Evolutionary conservation across 2,888 invertebrate species (phyloP), one percentile per base, ranked within the genome.

Genomic region (Stenchaetothrips biformis): DNA sequence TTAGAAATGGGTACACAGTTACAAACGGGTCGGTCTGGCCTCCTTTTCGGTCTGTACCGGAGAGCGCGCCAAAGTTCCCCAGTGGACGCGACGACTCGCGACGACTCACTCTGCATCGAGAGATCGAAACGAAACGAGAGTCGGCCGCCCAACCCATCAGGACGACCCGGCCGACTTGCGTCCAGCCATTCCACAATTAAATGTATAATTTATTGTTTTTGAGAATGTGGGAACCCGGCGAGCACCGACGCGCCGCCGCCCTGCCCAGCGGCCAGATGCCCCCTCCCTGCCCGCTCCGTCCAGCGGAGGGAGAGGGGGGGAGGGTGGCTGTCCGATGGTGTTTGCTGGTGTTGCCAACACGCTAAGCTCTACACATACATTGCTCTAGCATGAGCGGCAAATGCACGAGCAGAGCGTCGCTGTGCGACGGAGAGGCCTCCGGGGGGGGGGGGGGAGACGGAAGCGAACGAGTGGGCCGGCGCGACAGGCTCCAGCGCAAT

Each of bases 151-250:
- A 13, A 18, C 59, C 59, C 59, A 59, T 59, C 59, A 59, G 59
- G 18, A 16, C 59, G 37, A 37, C 2, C 4, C 37, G 37, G 37
- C 37, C 37, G 37, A 37, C 37, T 37, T 37, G 37, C 37, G 59
- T 16, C 59, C 59, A 18, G 67, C 67, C 67, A 25, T 74, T 74
- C 67, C 67, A 74, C 67, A 74, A 74, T 74, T 74, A 74, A 74
- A 74, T 74, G 67, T 74, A 74, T 74, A 74, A 74, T 74, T 74
- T 74, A 74, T 74, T 74, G 67, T 74, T 74, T 74, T 74, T 21
- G 67, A 74, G 67, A 74, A 74, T 74, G 67, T 74, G 67, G 67
- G 67, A 74, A 74, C 67, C 21, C 67, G 67, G 21, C 67, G 67
- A 7, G 8, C 25, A 37, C 37, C 37, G 37, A 37, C n/a, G 25